Conservation (phyloP, 2,888 invertebrate genomes). For the Ptycholaimellus sp. region DNA sequence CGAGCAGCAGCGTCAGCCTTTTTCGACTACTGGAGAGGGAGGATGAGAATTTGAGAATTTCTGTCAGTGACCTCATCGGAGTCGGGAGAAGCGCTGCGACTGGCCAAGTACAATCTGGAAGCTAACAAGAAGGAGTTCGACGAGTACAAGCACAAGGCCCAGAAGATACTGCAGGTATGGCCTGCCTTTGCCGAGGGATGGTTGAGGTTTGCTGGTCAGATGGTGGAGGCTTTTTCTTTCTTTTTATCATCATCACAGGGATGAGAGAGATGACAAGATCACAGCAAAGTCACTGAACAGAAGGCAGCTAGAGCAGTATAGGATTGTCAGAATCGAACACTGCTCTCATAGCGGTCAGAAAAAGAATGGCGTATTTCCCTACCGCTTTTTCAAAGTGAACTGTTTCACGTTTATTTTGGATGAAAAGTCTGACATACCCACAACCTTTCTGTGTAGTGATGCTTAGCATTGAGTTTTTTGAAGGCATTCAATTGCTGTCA, state of each 20-base stretch:
- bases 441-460: too few species aligned
- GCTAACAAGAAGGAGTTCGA: slow-evolving; percentile 39
- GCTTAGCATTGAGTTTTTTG: too few species aligned
- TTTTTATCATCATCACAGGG: too few species aligned
- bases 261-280: too few species aligned
- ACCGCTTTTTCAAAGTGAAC: not conserved
- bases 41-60: not conserved
- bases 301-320: too few species aligned
- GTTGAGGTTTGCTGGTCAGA: too few species aligned
- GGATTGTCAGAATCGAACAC: too few species aligned
- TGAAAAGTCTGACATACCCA: too few species aligned
- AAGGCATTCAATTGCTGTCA: too few species aligned
- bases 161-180: slow-evolving; percentile 43
- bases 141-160: slow-evolving; percentile 52
- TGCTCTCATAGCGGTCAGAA: too few species aligned
- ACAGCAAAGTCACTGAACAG: too few species aligned
- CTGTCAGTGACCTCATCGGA: slow-evolving; percentile 11
- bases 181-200: not conserved
- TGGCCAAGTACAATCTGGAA: slow-evolving; percentile 27
- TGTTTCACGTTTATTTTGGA: not conserved
- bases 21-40: not conserved
- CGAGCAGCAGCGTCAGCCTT: slow-evolving; percentile 25
- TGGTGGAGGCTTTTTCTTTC: too few species aligned
- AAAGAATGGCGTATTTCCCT: not conserved
- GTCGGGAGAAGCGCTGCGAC: slow-evolving; percentile 25